Percentiles rank a stretch among this genome's conserved stretches.
These are phyloP conservation scores for Hypomecis punctinalis DNA, from an alignment of 2,888 invertebrate genomes.

Conservation along the genomic window DNA sequence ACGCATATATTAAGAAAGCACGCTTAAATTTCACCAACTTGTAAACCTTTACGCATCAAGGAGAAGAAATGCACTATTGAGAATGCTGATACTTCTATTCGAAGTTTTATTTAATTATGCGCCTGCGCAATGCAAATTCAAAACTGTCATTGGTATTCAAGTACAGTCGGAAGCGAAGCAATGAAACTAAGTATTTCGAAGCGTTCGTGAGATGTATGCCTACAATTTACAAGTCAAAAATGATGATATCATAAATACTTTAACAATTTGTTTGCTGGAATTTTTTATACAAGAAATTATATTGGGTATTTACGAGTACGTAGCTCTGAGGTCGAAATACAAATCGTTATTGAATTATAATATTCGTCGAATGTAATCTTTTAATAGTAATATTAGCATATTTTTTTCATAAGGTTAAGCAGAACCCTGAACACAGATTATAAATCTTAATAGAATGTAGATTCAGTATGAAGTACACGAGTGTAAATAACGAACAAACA, in stretches of 20 bases:
- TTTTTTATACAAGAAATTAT: constrained; percentile 27
- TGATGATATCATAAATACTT: constrained; percentile 53
- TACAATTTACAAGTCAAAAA: constrained; percentile 53
- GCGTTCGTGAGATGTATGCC: constrained; percentile 47
- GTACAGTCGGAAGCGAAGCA: constrained; percentile 51
- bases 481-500: too few species aligned
- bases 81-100: constrained; percentile 13
- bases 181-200: constrained; percentile 39
- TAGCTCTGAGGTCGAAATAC: constrained; percentile 37
- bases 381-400: too few species aligned
- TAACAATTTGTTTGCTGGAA: constrained; percentile 39
- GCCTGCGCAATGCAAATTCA: constrained; percentile 37
- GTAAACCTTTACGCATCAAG: constrained; percentile 35
- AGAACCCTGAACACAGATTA: too few species aligned
- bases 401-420: too few species aligned
- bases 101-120: constrained; percentile 25
- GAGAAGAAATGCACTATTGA: constrained; percentile 12
- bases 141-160: constrained; percentile 50
- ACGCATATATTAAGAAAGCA: constrained; percentile 36
- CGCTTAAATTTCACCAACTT: constrained; percentile 35
- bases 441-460: too few species aligned
- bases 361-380: too few species aligned
- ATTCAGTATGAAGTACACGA: too few species aligned
- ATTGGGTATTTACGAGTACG: constrained; percentile 11
- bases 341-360: constrained; percentile 14